phyloP scores from a whole-genome alignment of 2,113 vertebrate species.

The Corydoras maculifer region DNA sequence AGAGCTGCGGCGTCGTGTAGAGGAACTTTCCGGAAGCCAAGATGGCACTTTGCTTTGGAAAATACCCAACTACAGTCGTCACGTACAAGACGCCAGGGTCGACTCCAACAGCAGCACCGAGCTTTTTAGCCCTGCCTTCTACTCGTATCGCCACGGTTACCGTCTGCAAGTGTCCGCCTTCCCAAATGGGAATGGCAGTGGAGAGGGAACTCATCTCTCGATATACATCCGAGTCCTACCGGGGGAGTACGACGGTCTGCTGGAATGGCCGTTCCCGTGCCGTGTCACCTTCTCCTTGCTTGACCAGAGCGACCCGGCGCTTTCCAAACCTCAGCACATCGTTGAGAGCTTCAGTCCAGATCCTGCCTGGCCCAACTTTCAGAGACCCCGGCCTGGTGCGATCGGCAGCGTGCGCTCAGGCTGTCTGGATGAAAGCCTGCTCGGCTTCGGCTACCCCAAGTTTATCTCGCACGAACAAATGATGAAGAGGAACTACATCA shows the following conservation, averaged over 20 bases:
- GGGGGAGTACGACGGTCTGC: conserved; percentile 93
- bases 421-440: conserved; percentile 90
- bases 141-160: conserved; percentile 95
- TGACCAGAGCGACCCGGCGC: conserved; percentile 95
- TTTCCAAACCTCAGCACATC: conserved; percentile 94
- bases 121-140: conserved; percentile 95
- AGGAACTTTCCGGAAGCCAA: conserved; percentile 88
- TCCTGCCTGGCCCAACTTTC: conserved; percentile 99
- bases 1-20: conserved; percentile 85
- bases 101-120: conserved; percentile 78
- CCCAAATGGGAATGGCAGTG: conserved; percentile 94
- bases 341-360: conserved; percentile 96
- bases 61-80: conserved; percentile 82
- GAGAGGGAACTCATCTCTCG: conserved; percentile 89
- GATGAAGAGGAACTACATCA: conserved; percentile 91
- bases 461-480: conserved; percentile 98
- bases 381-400: conserved; percentile 77
- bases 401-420: conserved; percentile 58
- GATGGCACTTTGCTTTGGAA: conserved; percentile 94
- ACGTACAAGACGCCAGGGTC: conserved; percentile 88
- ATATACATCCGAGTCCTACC: conserved; percentile 92
- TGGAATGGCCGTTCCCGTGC: conserved; percentile 97
- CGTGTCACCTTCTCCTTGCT: conserved; percentile 95
- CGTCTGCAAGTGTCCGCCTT: conserved; percentile 94
- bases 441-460: conserved; percentile 96